These are phyloP conservation scores for Proisotoma minuta DNA, from an alignment of 2,888 invertebrate species.

Conservation along the genomic window DNA sequence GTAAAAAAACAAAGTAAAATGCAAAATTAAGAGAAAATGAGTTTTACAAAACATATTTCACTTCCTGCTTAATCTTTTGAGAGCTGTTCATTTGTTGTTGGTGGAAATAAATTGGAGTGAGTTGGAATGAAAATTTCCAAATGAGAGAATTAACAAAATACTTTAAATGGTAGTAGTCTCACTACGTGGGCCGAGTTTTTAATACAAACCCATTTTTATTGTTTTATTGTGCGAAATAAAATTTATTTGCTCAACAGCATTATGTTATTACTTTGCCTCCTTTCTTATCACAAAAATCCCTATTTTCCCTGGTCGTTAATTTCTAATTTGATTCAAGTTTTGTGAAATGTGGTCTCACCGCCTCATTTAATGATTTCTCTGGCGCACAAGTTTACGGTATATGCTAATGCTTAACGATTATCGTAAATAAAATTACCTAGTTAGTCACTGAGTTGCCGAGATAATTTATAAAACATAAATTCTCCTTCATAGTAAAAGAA, in stretches of 20 bases:
- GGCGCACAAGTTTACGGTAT: background rate
- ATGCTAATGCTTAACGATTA: background rate
- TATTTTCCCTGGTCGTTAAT: conserved; percentile 4
- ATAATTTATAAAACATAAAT: too few relatives aligned
- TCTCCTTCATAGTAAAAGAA: too few relatives aligned
- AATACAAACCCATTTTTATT: background rate
- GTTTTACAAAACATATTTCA: background rate
- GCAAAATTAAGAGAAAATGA: background rate
- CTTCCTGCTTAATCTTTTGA: background rate
- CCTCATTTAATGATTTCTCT: background rate
- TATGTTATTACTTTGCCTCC: background rate
- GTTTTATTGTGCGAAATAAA: conserved; percentile 17
- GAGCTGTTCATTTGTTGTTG: background rate
- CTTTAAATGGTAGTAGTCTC: conserved; percentile 10
- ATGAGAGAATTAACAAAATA: conserved; percentile 13
- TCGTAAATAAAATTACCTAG: background rate
- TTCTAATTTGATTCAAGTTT: conserved; percentile 9
- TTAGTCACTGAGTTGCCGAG: too few relatives aligned
- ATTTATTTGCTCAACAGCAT: conserved; percentile 7
- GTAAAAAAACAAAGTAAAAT: background rate
- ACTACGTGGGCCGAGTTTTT: conserved; percentile 5
- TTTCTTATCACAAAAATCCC: background rate
- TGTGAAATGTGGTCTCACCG: conserved; percentile 7
- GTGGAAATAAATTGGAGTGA: background rate
- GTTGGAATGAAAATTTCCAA: conserved; percentile 12